Conservation (phyloP, 2,113 vertebrate genomes). For the Maccullochella peelii region DNA sequence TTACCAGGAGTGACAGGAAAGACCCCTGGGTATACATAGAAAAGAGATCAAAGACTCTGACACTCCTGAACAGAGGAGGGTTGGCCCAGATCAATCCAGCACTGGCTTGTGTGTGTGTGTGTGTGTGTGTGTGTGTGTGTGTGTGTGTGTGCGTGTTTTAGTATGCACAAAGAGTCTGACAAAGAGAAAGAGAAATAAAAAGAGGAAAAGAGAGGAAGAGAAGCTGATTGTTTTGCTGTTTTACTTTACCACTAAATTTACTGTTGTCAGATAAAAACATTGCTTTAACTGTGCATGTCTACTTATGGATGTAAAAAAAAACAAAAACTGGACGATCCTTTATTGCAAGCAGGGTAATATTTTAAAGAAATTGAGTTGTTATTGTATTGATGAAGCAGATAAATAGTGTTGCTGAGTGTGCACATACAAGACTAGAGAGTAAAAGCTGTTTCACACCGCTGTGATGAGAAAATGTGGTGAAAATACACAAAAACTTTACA, state of each 20-base stretch:
- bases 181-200: constrained; percentile 12
- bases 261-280: background rate
- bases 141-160: constrained; percentile 26
- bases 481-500: background rate
- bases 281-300: background rate
- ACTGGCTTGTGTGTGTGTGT: constrained; percentile 8
- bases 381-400: background rate
- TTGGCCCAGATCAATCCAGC: constrained; percentile 57
- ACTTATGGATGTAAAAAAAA: background rate
- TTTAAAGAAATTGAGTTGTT: background rate
- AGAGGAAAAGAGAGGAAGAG: background rate
- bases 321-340: background rate
- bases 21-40: constrained; percentile 57
- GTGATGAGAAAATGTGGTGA: background rate
- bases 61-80: constrained; percentile 54
- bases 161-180: constrained; percentile 15
- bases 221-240: background rate
- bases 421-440: background rate
- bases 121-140: constrained; percentile 19
- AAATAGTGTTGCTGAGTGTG: background rate
- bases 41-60: constrained; percentile 65
- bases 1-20: constrained; percentile 59
- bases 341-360: background rate
- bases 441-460: background rate
- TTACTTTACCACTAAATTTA: background rate